A percentile compares a stretch with the other conserved stretches of the same genome.
These are phyloP conservation scores for Hippoglossus stenolepis DNA, from an alignment of 2,113 vertebrate genomes.

Conservation along the genomic window DNA sequence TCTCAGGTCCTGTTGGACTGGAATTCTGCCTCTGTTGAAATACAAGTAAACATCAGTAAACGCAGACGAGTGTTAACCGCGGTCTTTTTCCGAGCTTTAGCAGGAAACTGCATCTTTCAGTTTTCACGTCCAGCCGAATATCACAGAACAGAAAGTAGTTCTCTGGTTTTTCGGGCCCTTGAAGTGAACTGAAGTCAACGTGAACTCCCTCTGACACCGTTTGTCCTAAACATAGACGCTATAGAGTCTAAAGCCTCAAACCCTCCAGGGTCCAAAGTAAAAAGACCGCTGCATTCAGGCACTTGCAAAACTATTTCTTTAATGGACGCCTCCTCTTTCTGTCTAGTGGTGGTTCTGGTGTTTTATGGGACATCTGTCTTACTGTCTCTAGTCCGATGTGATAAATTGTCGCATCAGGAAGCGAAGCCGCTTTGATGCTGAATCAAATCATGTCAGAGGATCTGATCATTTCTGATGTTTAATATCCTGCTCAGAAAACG, in stretches of 20 bases:
- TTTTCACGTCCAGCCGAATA: background rate
- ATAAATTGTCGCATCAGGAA: conserved; percentile 31
- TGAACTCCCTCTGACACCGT: background rate
- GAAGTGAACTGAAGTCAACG: too few relatives aligned
- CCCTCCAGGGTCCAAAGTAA: background rate
- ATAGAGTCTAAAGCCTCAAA: background rate
- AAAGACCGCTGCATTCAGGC: background rate
- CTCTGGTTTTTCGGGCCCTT: too few relatives aligned
- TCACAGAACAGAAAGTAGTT: too few relatives aligned
- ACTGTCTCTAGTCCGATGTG: conserved; percentile 29
- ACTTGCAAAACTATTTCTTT: background rate
- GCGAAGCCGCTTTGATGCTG: conserved; percentile 2
- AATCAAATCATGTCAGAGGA: background rate
- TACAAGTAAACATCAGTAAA: too few relatives aligned
- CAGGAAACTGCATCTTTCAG: too few relatives aligned
- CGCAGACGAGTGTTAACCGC: too few relatives aligned
- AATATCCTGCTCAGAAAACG: background rate
- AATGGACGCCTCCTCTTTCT: background rate
- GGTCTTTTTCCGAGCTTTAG: too few relatives aligned
- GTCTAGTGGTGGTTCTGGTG: conserved; percentile 13
- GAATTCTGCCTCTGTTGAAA: background rate
- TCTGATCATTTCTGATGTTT: too few relatives aligned
- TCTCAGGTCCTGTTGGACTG: background rate
- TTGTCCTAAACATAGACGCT: background rate
- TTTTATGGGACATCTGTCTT: conserved; percentile 27